A percentile compares a stretch with the other conserved stretches of the same genome.
Conservation (phyloP, 2,113 vertebrate genomes). For the Potamarius usumacintae region DNA sequence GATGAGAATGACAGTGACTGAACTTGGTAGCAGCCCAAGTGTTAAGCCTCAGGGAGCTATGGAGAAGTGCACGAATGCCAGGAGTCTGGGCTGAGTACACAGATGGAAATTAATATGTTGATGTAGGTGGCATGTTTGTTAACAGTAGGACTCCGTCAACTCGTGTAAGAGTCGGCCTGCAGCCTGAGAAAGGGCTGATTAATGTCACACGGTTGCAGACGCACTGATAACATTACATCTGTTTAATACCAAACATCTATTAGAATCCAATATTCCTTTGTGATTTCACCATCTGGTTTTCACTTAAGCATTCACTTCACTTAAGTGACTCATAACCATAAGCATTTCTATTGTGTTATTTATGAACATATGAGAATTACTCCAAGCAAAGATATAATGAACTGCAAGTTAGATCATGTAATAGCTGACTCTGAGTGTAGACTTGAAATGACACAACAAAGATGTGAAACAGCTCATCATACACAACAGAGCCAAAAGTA, state of each 20-base stretch:
- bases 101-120: conserved; percentile 65
- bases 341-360: conserved; percentile 23
- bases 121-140: conserved; percentile 75
- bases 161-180: conserved; percentile 62
- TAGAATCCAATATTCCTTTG: conserved; percentile 40
- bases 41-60: conserved; percentile 66
- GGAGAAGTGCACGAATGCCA: conserved; percentile 68
- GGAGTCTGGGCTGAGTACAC: conserved; percentile 67
- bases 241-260: conserved; percentile 44
- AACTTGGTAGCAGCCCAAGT: conserved; percentile 71
- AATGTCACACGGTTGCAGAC: conserved; percentile 37
- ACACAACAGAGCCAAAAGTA: neutral
- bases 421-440: neutral
- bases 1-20: conserved; percentile 68
- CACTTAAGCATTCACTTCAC: neutral
- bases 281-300: conserved; percentile 42
- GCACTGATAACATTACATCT: conserved; percentile 42
- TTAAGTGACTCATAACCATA: conserved; percentile 10
- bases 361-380: conserved; percentile 1
- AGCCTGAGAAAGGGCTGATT: conserved; percentile 52
- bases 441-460: conserved; percentile 8
- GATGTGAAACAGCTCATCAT: conserved; percentile 5
- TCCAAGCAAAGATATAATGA: neutral
- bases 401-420: neutral
- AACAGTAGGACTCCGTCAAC: conserved; percentile 76